phyloP scores from a whole-genome alignment of 2,888 invertebrate species.

The Exocentrus adspersus region DNA sequence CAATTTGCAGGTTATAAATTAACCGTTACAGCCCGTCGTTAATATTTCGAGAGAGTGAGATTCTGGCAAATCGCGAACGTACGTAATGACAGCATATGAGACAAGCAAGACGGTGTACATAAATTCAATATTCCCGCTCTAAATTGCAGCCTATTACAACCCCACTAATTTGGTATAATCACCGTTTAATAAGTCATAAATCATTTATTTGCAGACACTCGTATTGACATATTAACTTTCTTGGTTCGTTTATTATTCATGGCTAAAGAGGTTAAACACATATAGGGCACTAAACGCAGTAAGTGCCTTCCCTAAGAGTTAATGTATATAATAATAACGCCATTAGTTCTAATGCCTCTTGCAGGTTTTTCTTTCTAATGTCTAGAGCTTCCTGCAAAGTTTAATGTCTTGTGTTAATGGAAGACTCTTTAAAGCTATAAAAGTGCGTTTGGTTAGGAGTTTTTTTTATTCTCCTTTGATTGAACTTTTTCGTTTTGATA shows the following conservation, averaged over 20 bases:
- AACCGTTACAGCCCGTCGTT: constrained; percentile 22
- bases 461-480: not conserved
- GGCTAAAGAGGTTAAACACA: constrained; percentile 29
- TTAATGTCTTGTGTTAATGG: constrained; percentile 21
- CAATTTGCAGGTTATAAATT: constrained; percentile 24
- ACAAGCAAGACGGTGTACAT: constrained; percentile 38
- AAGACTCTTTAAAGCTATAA: constrained; percentile 1
- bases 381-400: not conserved
- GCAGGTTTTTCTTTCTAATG: constrained; percentile 11
- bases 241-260: constrained; percentile 37
- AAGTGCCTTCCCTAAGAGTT: constrained; percentile 16
- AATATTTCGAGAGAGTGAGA: constrained; percentile 23
- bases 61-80: constrained; percentile 27
- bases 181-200: constrained; percentile 60
- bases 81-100: constrained; percentile 44
- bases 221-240: constrained; percentile 57
- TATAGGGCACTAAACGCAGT: constrained; percentile 30
- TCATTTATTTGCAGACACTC: constrained; percentile 56
- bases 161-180: constrained; percentile 61
- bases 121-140: constrained; percentile 38
- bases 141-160: constrained; percentile 56
- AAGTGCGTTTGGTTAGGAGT: not conserved
- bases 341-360: constrained; percentile 27
- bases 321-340: constrained; percentile 32
- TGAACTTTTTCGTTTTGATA: not conserved